These are phyloP conservation scores for Anoplopoma fimbria DNA, from an alignment of 2,113 vertebrate genomes.

Conservation along the genomic window DNA sequence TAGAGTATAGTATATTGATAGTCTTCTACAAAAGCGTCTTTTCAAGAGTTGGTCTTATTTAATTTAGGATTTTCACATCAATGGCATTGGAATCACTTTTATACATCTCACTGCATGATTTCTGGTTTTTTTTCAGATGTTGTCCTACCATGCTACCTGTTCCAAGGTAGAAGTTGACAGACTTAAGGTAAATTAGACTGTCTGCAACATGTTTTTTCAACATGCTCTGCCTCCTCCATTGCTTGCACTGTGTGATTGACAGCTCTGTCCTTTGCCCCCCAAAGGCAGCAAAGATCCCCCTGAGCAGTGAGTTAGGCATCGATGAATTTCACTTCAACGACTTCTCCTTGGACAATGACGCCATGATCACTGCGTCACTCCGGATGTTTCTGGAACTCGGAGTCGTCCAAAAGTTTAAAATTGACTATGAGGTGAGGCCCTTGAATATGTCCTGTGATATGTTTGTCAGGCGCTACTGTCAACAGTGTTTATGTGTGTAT, in stretches of 20 bases:
- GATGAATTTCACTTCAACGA: slow-evolving; percentile 87
- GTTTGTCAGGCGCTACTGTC: neutral
- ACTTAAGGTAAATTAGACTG: slow-evolving; percentile 83
- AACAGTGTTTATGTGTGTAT: neutral
- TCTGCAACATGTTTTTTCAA: neutral
- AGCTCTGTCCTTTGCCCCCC: slow-evolving; percentile 43
- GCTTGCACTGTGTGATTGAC: slow-evolving; percentile 42
- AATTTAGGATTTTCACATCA: too few relatives aligned
- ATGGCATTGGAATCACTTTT: neutral
- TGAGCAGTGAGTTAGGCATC: slow-evolving; percentile 84
- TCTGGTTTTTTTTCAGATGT: slow-evolving; percentile 74
- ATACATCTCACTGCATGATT: neutral
- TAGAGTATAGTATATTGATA: slow-evolving; percentile 10
- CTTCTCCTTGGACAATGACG: slow-evolving; percentile 86
- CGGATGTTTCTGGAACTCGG: slow-evolving; percentile 87
- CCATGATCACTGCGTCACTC: slow-evolving; percentile 86
- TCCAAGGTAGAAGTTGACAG: slow-evolving; percentile 87
- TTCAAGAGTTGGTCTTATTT: neutral
- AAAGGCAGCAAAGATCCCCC: slow-evolving; percentile 86
- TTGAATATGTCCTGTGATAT: neutral
- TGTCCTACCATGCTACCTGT: slow-evolving; percentile 87
- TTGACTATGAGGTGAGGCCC: slow-evolving; percentile 84
- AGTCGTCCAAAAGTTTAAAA: slow-evolving; percentile 86
- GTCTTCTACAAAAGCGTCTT: neutral
- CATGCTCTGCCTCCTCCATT: neutral